Evolutionary conservation across 2,888 invertebrate genomes (phyloP).

Genomic region (Anarsia innoxiella): DNA sequence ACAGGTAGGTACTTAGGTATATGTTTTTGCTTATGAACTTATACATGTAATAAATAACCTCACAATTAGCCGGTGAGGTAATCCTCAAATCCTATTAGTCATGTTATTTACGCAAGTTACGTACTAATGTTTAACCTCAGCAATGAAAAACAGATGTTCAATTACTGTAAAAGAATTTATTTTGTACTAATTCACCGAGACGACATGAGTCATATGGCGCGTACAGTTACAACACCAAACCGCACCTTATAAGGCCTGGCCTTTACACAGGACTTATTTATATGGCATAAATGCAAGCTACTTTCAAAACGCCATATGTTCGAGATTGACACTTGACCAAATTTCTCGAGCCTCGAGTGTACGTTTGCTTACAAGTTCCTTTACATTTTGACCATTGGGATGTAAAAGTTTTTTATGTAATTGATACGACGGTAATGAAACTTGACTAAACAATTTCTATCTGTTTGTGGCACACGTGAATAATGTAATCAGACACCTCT

Average conservation of each 20-base stretch:
- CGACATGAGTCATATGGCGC: slow-evolving; percentile 63
- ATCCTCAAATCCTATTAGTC: slow-evolving; percentile 7
- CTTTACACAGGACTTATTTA: slow-evolving; percentile 66
- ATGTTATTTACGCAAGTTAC: slow-evolving; percentile 17
- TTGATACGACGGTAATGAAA: no score
- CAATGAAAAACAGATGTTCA: slow-evolving; percentile 56
- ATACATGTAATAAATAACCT: neutral
- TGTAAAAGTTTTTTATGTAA: no score
- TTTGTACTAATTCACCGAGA: slow-evolving; percentile 56
- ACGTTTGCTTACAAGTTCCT: no score
- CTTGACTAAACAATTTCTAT: no score
- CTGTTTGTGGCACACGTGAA: no score
- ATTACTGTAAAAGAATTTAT: slow-evolving; percentile 53
- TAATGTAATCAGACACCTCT: no score
- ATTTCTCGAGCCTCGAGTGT: slow-evolving; percentile 57
- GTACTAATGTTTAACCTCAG: slow-evolving; percentile 23
- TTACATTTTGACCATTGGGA: no score
- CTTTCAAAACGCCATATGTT: slow-evolving; percentile 73
- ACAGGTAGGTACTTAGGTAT: no score
- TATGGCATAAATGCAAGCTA: slow-evolving; percentile 62
- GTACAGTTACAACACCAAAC: slow-evolving; percentile 55
- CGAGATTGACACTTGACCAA: slow-evolving; percentile 59
- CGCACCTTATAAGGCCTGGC: slow-evolving; percentile 61
- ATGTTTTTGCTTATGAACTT: neutral
- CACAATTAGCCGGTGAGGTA: slow-evolving; percentile 1